Conservation (phyloP, 2,113 vertebrate species). For the Strix uralensis region DNA sequence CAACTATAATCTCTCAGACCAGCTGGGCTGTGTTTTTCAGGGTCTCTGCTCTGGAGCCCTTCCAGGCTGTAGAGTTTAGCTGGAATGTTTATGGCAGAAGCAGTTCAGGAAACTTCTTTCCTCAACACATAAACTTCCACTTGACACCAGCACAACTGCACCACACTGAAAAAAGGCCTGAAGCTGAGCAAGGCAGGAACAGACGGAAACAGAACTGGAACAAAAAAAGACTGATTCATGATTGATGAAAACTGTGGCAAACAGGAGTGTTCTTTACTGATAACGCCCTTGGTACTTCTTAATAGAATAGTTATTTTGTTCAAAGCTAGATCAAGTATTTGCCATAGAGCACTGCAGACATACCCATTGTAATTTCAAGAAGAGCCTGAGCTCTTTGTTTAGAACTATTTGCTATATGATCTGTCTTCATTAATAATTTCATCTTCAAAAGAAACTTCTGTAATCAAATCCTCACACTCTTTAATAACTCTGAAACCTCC, state of each 20-base stretch:
- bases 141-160: background rate
- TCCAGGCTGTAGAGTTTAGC: background rate
- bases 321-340: background rate
- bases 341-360: background rate
- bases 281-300: background rate
- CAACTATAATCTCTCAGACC: conserved; percentile 33
- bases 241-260: background rate
- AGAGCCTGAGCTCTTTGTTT: background rate
- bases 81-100: background rate
- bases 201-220: background rate
- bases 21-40: conserved; percentile 51
- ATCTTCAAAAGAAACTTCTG: background rate
- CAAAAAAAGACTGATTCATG: background rate
- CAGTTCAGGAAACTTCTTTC: background rate
- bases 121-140: background rate
- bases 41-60: conserved; percentile 15
- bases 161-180: background rate
- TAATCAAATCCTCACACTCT: background rate
- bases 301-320: background rate
- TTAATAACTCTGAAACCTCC: background rate
- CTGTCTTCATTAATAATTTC: background rate
- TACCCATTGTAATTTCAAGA: background rate
- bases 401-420: background rate
- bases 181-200: background rate
- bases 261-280: background rate